phyloP scores from a whole-genome alignment of 2,888 invertebrate genomes.

The Tipula lateralis region DNA sequence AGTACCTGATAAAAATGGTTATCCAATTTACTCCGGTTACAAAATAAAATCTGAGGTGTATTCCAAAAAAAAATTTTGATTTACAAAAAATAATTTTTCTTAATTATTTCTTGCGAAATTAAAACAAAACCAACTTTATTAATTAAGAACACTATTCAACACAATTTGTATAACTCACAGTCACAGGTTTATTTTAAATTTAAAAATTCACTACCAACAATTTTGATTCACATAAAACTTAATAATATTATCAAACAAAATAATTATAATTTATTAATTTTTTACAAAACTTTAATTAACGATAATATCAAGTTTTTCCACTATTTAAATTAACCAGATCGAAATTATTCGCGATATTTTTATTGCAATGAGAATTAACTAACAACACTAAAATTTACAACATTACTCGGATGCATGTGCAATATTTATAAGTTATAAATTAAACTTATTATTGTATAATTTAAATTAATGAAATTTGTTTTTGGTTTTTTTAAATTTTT shows the following conservation, averaged over 20 bases:
- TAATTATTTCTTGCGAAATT: not conserved
- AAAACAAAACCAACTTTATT: not conserved
- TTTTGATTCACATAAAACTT: not conserved
- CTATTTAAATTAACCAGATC: not conserved
- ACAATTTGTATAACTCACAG: not conserved
- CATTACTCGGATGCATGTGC: not conserved
- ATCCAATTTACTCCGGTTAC: not conserved
- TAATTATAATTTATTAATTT: not conserved
- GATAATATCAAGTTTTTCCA: not conserved
- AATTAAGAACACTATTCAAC: not conserved
- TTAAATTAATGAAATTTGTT: not conserved
- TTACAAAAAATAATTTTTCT: not conserved
- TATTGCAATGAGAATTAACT: not conserved
- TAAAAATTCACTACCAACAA: not conserved
- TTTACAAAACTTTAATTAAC: not conserved
- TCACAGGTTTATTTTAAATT: not conserved
- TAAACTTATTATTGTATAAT: not conserved
- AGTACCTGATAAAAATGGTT: not conserved
- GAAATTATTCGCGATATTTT: not conserved
- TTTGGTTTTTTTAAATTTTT: not conserved
- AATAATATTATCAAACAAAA: not conserved
- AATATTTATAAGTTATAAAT: not conserved
- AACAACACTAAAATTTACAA: slow-evolving; percentile 24
- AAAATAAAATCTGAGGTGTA: not conserved
- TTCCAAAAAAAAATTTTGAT: not conserved